Base-by-base conservation (phyloP, 2,113 vertebrate species). In the Choloepus hoffmanni region DNA sequence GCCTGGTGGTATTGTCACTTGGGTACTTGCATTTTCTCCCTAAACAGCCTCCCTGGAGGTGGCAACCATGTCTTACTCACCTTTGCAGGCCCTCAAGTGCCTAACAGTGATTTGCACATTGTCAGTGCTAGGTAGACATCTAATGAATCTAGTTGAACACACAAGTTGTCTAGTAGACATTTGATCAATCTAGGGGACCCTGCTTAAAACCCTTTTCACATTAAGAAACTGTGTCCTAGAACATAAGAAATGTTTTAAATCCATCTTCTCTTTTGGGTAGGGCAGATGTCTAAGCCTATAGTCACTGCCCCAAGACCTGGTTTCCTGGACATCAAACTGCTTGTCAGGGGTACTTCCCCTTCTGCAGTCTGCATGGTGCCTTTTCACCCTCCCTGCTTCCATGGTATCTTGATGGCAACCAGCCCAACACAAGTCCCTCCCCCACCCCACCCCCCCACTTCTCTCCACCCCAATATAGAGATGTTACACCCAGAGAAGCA, bases 401-500 rank as follows among this genome's bases (percentile, higher is more conserved):
- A 40, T 11, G 19, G 43, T 36, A 65, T 60, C 65, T 63, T n/a
- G 28, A 43, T 23, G 85, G 58, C 76, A 83, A 43, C 43, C 43
- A 65, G 40, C 45, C 60, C 50, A 40, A 82, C 18, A 48, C 14
- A 15, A 53, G 65, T n/a, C 58, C 95, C 79, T 60, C 87, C 72
- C 92, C 74, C 36, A 36, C 36, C 36, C 36, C 36, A 36, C 36
- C 36, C 36, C 36, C 36, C 36, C 36, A 36, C 36, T 77, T 77
- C 48, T 67, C 73, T 81, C 87, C 36, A 58, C 76, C 73, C 94
- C 85, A 77, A 45, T 40, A n/a, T 16, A 7, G 13, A 68, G 40
- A 84, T n/a, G 68, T 67, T 21, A 53, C 18, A 95, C 50, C 55
- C 79, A 55, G 67, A 92, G 84, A 95, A 96, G 91, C 19, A 85